Evolutionary conservation across 2,797 vertebrate genomes (phyloP), one percentile per base, ranked within the genome.

Genomic region (Parambassis ranga): DNA sequence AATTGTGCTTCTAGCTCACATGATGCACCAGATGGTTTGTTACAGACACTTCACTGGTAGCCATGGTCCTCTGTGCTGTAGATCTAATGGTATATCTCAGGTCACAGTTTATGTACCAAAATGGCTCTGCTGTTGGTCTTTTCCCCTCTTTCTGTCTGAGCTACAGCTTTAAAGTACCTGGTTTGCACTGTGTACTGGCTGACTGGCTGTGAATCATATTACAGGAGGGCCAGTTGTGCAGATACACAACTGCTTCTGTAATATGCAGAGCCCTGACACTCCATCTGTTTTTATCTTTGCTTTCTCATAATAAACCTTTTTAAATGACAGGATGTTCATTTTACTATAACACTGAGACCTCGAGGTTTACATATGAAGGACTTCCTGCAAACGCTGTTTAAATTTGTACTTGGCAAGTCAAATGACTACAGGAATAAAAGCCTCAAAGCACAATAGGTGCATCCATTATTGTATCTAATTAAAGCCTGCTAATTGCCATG

Each of bases 281-380:
- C 24, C 14, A 35, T 52, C 48, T 47, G 39, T 53, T 68, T 22
- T 24, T 16, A 30, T 47, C 56, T 65, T 46, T 44, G 1, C 27
- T 24, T 30, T 42, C 11, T 36, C 19, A 7, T 18, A 19, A 23
- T 37, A 20, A 62, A 31, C 2, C 18, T 49, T 37, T 55, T 37
- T n/a, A 5, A 35, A 35, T 31, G 11, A 11, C 13, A 47, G 28
- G 35, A 33, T 14, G 5, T 8, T 19, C n/a, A 28, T 59, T 66
- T n/a, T 10, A 43, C 27, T 22, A 8, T 7, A 26, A 49, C 61
- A 37, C 14, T 6, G 8, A 27, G 8, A 10, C 24, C 10, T 46
- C 9, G 3, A 33, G 22, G 7, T 5, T 47, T 33, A 33, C 14
- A 30, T 52, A 37, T 39, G 3, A 10, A 37, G 38, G 28, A 28